phyloP scores from a whole-genome alignment of 1,140 invertebrate genomes.

The Drosophila orena region DNA sequence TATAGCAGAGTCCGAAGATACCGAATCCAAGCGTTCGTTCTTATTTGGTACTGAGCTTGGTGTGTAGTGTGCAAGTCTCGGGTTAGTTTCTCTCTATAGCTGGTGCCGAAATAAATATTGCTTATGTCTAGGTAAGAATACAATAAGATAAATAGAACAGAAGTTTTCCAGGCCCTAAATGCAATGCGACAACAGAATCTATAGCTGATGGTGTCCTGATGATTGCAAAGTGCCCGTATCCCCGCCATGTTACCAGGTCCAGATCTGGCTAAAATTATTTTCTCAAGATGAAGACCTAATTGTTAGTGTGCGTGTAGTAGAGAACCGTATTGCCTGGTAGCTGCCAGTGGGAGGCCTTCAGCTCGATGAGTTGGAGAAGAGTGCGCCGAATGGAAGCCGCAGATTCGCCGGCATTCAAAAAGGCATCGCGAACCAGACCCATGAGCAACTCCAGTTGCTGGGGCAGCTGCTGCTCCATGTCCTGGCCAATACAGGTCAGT shows the following conservation, averaged over 20 bases:
- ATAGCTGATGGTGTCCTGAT: slow-evolving; percentile 50
- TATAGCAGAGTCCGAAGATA: slow-evolving; percentile 29
- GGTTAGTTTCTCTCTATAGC: slow-evolving; percentile 68
- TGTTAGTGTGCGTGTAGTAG: slow-evolving; percentile 92
- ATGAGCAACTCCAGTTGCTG: slow-evolving; percentile 91
- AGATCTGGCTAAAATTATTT: background rate
- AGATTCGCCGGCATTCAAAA: slow-evolving; percentile 89
- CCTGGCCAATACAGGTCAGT: slow-evolving; percentile 93
- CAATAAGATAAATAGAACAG: slow-evolving; percentile 66
- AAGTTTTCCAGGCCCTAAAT: slow-evolving; percentile 71
- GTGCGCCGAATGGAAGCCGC: slow-evolving; percentile 90
- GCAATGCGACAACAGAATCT: slow-evolving; percentile 69
- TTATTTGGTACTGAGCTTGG: slow-evolving; percentile 51
- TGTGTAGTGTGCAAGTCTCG: slow-evolving; percentile 42
- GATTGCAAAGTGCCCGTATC: slow-evolving; percentile 58
- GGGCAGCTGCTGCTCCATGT: slow-evolving; percentile 92
- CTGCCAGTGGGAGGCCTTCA: slow-evolving; percentile 95
- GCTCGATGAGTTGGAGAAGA: slow-evolving; percentile 93
- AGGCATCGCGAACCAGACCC: slow-evolving; percentile 92
- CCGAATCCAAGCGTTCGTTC: slow-evolving; percentile 20
- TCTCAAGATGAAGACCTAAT: slow-evolving; percentile 25
- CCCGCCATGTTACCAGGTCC: slow-evolving; percentile 3
- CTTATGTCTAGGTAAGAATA: slow-evolving; percentile 71
- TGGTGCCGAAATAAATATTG: slow-evolving; percentile 71
- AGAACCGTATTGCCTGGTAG: slow-evolving; percentile 93